Evolutionary conservation across 1,140 invertebrate genomes (phyloP), one percentile per base, ranked within the genome.

Genomic region (Whitmania pigra): DNA sequence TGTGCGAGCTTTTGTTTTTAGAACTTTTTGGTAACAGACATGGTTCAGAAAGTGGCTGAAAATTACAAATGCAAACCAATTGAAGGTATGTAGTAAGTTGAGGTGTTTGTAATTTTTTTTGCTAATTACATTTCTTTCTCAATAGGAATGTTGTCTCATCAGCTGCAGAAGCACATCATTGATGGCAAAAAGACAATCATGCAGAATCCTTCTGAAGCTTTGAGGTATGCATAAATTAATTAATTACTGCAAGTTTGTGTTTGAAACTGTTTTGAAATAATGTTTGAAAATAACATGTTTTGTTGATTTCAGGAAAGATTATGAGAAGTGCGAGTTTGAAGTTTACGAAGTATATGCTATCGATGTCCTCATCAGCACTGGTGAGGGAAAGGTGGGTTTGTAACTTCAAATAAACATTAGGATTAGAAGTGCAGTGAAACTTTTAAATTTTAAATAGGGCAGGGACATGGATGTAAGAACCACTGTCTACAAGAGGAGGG

Each of bases 111-210:
- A 49, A 49, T 0, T 31, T 31, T 18, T 66, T 31, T 69, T 5
- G 22, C 29, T 22, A 63, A 63, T 63, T 13, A 63, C 18, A 13
- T 63, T 49, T 1, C 2, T 49, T 3, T 49, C 43, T 49, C 1
- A 17, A 2, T 75, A 82, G 85, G 96, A 71, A 98, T 99, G 94
- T 85, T 99, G 36, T 98, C 94, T 76, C 94, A 99, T 83, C 93
- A 98, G 80, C 84, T 99, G 67, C 80, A 83, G 75, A 80, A 79
- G 82, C 90, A 92, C 82, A 78, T 82, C 60, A 96, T 97, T 80
- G 94, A 99, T 84, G 96, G 95, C 29, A 94, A 97, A 77, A 99
- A 99, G 84, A 94, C 94, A 22, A 97, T 99, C 75, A 97, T 98
- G 78, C 92, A 95, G 82, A 96, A 97, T 84, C 96, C 97, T 6